These are phyloP conservation scores for Nothocercus nigrocapillus DNA, from an alignment of 2,113 vertebrate species.

Conservation along the genomic window DNA sequence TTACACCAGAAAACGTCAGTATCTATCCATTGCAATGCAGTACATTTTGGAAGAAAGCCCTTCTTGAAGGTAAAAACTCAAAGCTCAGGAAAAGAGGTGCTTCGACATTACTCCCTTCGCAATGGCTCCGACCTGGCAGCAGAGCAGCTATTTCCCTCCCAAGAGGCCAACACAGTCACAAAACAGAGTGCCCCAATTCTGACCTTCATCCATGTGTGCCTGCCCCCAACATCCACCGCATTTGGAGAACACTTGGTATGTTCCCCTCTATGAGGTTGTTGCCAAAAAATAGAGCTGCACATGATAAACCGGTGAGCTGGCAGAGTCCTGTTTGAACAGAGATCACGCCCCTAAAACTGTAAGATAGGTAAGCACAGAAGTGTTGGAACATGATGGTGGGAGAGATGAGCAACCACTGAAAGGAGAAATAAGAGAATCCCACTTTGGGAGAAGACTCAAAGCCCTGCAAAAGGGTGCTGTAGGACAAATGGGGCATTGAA, in stretches of 20 bases:
- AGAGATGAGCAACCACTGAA: background rate
- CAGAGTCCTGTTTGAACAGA: accelerated
- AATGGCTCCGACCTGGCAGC: background rate
- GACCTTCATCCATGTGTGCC: background rate
- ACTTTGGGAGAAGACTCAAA: background rate
- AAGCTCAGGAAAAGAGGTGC: background rate
- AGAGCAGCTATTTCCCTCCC: background rate
- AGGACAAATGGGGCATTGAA: background rate
- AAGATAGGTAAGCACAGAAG: background rate
- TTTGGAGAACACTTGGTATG: background rate
- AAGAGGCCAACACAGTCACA: background rate
- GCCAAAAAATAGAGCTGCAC: background rate
- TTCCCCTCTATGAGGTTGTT: background rate
- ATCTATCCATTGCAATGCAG: background rate
- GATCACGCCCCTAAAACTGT: background rate
- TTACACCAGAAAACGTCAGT: background rate
- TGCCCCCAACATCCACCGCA: accelerated
- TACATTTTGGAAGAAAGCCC: background rate
- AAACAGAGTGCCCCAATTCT: background rate
- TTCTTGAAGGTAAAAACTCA: background rate
- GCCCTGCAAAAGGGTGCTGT: background rate
- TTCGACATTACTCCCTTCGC: background rate
- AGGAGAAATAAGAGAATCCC: accelerated
- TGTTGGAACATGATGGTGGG: accelerated
- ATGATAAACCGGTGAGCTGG: background rate